phyloP scores from a whole-genome alignment of 2,797 vertebrate genomes.

The Corythornis leucogaster region DNA sequence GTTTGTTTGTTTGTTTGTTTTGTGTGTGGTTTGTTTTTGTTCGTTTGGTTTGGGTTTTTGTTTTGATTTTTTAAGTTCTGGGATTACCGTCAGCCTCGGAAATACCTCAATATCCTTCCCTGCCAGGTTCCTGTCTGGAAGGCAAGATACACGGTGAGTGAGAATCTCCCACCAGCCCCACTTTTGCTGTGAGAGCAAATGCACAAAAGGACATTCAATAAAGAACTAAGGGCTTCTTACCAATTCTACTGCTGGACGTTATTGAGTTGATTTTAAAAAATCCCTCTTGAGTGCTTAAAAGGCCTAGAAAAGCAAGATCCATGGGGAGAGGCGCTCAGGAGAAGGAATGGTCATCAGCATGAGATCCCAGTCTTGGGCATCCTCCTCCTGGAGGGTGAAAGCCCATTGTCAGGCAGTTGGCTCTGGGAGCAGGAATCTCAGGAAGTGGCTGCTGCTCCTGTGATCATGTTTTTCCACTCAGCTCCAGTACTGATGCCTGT shows the following conservation, averaged over 20 bases:
- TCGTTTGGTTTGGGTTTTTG: not conserved
- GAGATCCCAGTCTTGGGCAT: not conserved
- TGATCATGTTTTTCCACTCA: not conserved
- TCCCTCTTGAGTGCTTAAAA: not conserved
- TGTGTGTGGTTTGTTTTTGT: not conserved
- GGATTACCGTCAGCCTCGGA: conserved; percentile 97
- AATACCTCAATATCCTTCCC: conserved; percentile 94
- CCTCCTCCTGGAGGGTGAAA: not conserved
- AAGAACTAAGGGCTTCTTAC: not conserved
- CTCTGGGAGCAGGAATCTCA: not conserved
- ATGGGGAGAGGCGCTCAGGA: not conserved
- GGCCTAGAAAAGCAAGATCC: not conserved
- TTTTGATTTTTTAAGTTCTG: conserved; percentile 85
- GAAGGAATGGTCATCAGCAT: not conserved
- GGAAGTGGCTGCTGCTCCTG: not conserved
- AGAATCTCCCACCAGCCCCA: not conserved
- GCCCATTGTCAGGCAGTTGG: not conserved
- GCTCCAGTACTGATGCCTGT: not conserved
- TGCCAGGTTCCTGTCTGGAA: conserved; percentile 99
- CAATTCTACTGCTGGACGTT: not conserved
- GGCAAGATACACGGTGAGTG: conserved; percentile 93
- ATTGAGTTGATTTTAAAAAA: not conserved
- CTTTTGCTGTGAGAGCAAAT: not conserved
- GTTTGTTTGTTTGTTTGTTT: not conserved
- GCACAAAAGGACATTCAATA: not conserved